Evolutionary conservation across 1,140 invertebrate species (phyloP).

Genomic region (Drosophila takahashii): DNA sequence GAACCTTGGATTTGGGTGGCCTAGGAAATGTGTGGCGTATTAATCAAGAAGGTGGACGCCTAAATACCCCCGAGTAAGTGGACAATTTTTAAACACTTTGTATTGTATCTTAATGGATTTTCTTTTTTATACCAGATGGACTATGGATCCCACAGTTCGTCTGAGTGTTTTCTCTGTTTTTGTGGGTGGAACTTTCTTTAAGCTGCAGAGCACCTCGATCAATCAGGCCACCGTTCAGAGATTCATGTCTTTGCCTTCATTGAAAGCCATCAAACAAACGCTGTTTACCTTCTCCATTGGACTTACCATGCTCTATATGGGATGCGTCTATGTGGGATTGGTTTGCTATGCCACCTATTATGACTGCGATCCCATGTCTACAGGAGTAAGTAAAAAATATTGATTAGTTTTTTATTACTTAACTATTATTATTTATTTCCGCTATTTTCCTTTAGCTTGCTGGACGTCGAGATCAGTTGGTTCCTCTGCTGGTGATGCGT

Average conservation of each 20-base stretch:
- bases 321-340: constrained; percentile 90
- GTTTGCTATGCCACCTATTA: constrained; percentile 92
- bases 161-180: constrained; percentile 92
- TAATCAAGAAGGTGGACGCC: constrained; percentile 90
- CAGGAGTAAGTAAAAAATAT: constrained; percentile 78
- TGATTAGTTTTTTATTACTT: neutral
- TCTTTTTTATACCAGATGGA: constrained; percentile 86
- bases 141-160: constrained; percentile 88
- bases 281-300: constrained; percentile 87
- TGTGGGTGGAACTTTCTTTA: constrained; percentile 93
- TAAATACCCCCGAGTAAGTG: constrained; percentile 91
- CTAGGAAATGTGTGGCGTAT: constrained; percentile 89
- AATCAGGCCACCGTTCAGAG: constrained; percentile 94
- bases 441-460: constrained; percentile 78
- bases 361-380: constrained; percentile 90
- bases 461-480: constrained; percentile 89
- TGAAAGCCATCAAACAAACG: constrained; percentile 76
- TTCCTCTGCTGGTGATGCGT: constrained; percentile 92
- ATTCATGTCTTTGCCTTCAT: constrained; percentile 86
- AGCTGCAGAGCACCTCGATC: constrained; percentile 93
- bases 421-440: neutral
- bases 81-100: fast-evolving
- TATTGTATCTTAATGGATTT: neutral
- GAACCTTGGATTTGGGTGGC: constrained; percentile 92
- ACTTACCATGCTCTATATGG: constrained; percentile 87